Evolutionary conservation across 2,888 invertebrate genomes (phyloP).

Genomic region (Epinotia demarniana): DNA sequence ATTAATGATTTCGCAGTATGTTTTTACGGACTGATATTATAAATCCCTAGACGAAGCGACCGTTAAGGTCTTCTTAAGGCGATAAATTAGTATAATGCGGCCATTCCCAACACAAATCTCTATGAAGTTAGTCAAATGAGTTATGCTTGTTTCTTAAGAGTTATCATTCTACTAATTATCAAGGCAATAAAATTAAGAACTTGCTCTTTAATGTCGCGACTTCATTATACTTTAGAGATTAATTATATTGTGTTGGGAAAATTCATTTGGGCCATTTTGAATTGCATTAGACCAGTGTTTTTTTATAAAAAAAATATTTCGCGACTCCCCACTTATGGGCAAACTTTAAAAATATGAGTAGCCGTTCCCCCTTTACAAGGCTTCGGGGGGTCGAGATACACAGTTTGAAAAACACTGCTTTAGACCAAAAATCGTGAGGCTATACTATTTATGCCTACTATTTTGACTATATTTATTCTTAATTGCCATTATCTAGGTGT

Average conservation of each 20-base stretch:
- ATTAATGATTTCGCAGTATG: conserved; percentile 48
- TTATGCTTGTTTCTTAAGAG: conserved; percentile 80
- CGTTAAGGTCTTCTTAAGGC: conserved; percentile 76
- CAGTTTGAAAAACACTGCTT: too few species aligned
- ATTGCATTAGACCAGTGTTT: not conserved
- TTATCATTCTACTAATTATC: conserved; percentile 77
- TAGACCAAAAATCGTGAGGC: not conserved
- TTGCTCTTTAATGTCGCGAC: conserved; percentile 61
- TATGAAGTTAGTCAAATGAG: conserved; percentile 73
- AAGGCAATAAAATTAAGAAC: conserved; percentile 75
- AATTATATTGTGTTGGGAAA: conserved; percentile 47
- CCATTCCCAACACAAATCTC: conserved; percentile 79
- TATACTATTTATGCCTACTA: too few species aligned
- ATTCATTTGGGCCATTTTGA: not conserved
- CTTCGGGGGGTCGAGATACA: too few species aligned
- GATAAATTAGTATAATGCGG: conserved; percentile 84
- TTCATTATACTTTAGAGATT: conserved; percentile 66
- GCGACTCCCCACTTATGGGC: too few species aligned
- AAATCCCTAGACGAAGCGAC: conserved; percentile 71
- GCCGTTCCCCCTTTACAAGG: too few species aligned
- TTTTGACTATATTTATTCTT: too few species aligned
- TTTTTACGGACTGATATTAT: conserved; percentile 58
- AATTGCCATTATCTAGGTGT: too few species aligned
- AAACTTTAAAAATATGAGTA: too few species aligned
- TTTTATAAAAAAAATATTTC: too few species aligned